Conservation (phyloP, 2,888 invertebrate genomes). For the Oscheius sp. region DNA sequence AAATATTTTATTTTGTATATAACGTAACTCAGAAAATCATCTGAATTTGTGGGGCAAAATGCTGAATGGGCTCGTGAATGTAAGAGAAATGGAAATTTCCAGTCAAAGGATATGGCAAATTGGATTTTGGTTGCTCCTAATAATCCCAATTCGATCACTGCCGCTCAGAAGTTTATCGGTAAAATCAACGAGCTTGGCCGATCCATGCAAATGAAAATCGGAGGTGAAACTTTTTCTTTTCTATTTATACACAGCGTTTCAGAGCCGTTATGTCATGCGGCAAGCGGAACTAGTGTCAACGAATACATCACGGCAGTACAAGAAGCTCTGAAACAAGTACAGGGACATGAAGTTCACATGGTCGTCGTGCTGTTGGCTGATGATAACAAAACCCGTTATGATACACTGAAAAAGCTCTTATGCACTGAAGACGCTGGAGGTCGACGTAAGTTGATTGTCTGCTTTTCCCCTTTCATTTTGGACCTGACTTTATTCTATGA, state of each 20-base stretch:
- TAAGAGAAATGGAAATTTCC: slow-evolving; percentile 57
- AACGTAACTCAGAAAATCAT: too few relatives aligned
- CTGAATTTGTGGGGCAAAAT: slow-evolving; percentile 75
- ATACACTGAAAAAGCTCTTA: slow-evolving; percentile 84
- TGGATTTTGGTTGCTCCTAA: slow-evolving; percentile 55
- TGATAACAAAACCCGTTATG: slow-evolving; percentile 83
- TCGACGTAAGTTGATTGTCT: neutral
- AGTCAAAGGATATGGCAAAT: slow-evolving; percentile 46
- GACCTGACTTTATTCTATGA: too few relatives aligned
- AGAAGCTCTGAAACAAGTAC: neutral
- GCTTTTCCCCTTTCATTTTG: too few relatives aligned
- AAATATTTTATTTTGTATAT: too few relatives aligned
- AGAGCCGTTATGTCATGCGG: slow-evolving; percentile 30
- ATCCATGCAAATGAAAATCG: slow-evolving; percentile 33
- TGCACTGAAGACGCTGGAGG: slow-evolving; percentile 70
- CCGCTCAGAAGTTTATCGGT: neutral
- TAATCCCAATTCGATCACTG: slow-evolving; percentile 19
- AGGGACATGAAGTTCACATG: slow-evolving; percentile 71
- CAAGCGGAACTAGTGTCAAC: neutral
- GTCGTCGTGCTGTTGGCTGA: slow-evolving; percentile 79
- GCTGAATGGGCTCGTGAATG: slow-evolving; percentile 57
- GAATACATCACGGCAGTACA: slow-evolving; percentile 15
- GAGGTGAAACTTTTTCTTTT: too few relatives aligned
- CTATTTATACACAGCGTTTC: too few relatives aligned
- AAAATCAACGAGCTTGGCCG: slow-evolving; percentile 17